These are phyloP conservation scores for Tipula lateralis DNA, from an alignment of 2,888 invertebrate genomes.

Conservation along the genomic window DNA sequence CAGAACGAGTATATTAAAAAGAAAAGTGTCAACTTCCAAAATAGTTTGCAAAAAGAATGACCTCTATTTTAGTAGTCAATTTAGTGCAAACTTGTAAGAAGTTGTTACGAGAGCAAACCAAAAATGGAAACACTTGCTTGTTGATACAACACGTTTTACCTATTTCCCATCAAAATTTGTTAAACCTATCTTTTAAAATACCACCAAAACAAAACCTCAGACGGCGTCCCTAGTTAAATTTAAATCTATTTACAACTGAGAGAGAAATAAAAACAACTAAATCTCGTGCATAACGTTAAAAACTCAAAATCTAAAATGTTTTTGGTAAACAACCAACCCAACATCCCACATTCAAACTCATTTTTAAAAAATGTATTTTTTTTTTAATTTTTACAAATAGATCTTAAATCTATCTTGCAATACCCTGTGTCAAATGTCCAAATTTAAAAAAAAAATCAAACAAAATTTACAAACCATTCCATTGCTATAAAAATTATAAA, in stretches of 20 bases:
- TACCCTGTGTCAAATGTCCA: neutral
- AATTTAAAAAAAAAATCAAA: neutral
- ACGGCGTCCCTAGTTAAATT: neutral
- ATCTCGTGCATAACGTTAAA: neutral
- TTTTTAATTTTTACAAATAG: neutral
- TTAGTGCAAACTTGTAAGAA: neutral
- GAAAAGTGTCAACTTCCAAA: neutral
- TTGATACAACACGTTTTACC: too few species aligned
- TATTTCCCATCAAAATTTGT: neutral
- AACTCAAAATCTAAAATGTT: neutral
- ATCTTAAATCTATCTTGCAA: neutral
- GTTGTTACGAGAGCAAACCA: neutral
- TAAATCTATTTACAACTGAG: neutral
- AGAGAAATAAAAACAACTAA: neutral
- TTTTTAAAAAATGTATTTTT: neutral
- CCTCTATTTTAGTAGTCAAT: neutral
- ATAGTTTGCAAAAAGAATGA: neutral
- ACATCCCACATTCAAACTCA: neutral
- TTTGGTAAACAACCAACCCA: neutral
- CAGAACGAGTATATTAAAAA: neutral
- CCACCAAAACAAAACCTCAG: neutral
- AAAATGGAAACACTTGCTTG: too few species aligned
- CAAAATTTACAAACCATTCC: constrained; percentile 5
- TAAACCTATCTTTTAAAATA: neutral
- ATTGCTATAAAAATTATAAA: neutral